phyloP scores from a whole-genome alignment of 2,888 invertebrate species.

The Rotaria sp. region DNA sequence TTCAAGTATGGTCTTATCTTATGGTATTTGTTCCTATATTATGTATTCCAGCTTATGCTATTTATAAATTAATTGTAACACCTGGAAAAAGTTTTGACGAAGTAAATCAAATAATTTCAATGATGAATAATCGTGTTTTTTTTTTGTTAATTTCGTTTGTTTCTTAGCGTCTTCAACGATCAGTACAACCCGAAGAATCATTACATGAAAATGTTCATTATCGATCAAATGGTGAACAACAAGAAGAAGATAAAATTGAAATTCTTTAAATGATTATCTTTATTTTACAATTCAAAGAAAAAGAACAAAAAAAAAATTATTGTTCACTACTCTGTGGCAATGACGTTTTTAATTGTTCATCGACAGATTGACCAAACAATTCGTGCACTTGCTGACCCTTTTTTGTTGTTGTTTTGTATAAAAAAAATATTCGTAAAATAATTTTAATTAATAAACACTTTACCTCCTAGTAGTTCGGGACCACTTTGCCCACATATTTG shows the following conservation, averaged over 20 bases:
- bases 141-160: not conserved
- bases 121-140: not conserved
- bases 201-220: not conserved
- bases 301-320: not conserved
- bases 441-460: not conserved
- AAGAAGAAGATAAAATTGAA: not conserved
- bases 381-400: not conserved
- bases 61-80: not conserved
- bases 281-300: not conserved
- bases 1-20: not conserved
- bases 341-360: not conserved
- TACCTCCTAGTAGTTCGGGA: not conserved
- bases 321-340: not conserved
- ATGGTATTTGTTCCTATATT: slow-evolving; percentile 15
- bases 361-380: not conserved
- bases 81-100: slow-evolving; percentile 4
- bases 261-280: not conserved
- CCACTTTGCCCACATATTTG: not conserved
- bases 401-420: slow-evolving; percentile 1
- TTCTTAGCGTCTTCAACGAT: not conserved
- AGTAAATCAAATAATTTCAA: not conserved
- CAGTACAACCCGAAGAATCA: not conserved
- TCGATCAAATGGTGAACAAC: not conserved
- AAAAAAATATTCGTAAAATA: not conserved
- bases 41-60: slow-evolving; percentile 16